Evolutionary conservation across 2,888 invertebrate genomes (phyloP).

Genomic region (Diachrysia chrysitis): DNA sequence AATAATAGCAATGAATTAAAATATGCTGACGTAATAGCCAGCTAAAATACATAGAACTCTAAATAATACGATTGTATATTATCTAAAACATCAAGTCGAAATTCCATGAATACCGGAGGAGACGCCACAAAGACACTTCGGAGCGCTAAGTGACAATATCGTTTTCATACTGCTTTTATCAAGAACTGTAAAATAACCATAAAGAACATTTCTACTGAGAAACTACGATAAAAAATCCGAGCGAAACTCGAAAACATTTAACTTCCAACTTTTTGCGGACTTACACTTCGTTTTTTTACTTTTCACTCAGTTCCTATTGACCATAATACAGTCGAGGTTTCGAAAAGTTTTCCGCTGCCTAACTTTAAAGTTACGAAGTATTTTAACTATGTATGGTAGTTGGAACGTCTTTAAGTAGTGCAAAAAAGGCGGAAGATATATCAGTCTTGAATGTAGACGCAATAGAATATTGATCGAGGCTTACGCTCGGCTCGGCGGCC

Average conservation of each 20-base stretch:
- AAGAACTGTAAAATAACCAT: constrained; percentile 65
- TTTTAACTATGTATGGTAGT: constrained; percentile 66
- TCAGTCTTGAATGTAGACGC: constrained; percentile 51
- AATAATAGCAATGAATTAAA: neutral
- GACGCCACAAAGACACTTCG: constrained; percentile 32
- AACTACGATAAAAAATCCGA: constrained; percentile 68
- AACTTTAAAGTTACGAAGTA: constrained; percentile 72
- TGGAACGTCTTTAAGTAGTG: constrained; percentile 56
- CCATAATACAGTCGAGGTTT: constrained; percentile 74
- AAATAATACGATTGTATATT: constrained; percentile 22
- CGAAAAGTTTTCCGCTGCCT: constrained; percentile 65
- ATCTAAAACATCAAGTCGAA: constrained; percentile 29
- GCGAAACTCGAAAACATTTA: constrained; percentile 75
- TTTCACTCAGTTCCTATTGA: constrained; percentile 72
- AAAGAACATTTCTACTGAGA: constrained; percentile 59
- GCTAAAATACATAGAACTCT: constrained; percentile 3
- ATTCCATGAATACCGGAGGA: constrained; percentile 43
- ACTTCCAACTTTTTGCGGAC: constrained; percentile 73
- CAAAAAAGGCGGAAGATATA: constrained; percentile 53
- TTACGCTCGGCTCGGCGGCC: constrained; percentile 44
- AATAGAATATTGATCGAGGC: constrained; percentile 61
- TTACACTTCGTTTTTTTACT: constrained; percentile 67
- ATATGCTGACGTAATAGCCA: neutral
- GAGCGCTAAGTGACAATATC: constrained; percentile 60
- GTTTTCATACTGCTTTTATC: constrained; percentile 60